Base-by-base conservation (phyloP, 2,888 invertebrate genomes). In the Candidula unifasciata region DNA sequence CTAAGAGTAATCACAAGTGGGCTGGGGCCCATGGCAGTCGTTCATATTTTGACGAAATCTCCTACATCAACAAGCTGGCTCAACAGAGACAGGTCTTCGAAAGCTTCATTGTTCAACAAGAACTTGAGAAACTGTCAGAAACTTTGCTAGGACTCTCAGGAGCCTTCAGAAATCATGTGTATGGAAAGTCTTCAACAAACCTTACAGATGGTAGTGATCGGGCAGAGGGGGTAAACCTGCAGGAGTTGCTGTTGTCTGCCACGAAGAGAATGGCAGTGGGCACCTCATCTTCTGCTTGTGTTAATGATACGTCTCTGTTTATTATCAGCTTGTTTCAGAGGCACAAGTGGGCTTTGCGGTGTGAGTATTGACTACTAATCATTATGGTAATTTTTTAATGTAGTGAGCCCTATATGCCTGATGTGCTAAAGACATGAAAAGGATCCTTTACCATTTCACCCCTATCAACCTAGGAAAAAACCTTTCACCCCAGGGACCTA, bases 21-120 rank as follows among this genome's bases (percentile, higher is more conserved):
- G 33, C 5, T 16, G 18, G 3, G 13, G 33, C 33, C 33, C 16
- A 71, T 8, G 37, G 2, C 16, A 44, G 71, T 6, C 71, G 27
- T 3, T 44, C 73, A 52, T 73, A 73, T n/a, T 73, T 73, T n/a
- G 73, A 52, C 44, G n/a, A 73, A 73, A n/a, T 73, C 3, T 73
- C 73, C n/a, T n/a, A 16, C 6, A 44, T 73, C 44, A 52, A 10
- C 27, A 73, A 27, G 13, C n/a, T 73, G 1, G 24, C 73, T 44
- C 44, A 73, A 44, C 73, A 44, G 2, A 44, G 3, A n/a, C 24
- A 73, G n/a, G 24, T n/a, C 37, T 52, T 73, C 8, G 44, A 73
- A 44, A 73, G 44, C n/a, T 8, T 3, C n/a, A 44, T 2, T 0
- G 16, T 52, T 44, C 73, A 73, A 73, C n/a, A 13, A 52, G n/a